Conservation (phyloP, 2,797 vertebrate species). For the Aphelocoma californica region DNA sequence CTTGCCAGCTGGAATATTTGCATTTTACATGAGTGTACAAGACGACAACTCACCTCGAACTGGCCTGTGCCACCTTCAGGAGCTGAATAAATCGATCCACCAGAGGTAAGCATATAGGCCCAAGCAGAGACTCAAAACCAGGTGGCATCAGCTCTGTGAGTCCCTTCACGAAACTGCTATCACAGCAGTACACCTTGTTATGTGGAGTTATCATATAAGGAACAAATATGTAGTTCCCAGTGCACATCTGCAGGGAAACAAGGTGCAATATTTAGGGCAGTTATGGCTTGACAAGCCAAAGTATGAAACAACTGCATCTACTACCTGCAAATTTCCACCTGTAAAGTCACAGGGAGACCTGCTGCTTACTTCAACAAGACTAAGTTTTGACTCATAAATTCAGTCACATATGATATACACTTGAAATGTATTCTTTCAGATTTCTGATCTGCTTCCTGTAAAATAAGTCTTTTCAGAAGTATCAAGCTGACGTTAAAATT, state of each 20-base stretch:
- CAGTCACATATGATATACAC: not conserved
- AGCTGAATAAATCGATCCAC: constrained; percentile 93
- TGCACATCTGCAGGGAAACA: constrained; percentile 83
- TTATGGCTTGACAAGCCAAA: not conserved
- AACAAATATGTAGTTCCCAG: constrained; percentile 94
- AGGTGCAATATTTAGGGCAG: not conserved
- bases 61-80: constrained; percentile 89
- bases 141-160: constrained; percentile 96
- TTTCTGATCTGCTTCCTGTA: not conserved
- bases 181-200: constrained; percentile 97
- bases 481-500: not conserved
- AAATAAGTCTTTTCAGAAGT: not conserved
- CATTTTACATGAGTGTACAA: not conserved
- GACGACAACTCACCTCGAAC: constrained; percentile 85
- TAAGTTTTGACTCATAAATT: not conserved
- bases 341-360: not conserved
- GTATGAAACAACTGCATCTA: not conserved
- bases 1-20: not conserved
- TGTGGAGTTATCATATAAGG: constrained; percentile 97
- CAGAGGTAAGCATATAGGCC: constrained; percentile 95
- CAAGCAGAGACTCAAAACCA: constrained; percentile 91
- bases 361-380: not conserved
- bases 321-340: not conserved
- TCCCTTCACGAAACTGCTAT: constrained; percentile 94
- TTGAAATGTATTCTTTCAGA: not conserved